A percentile compares a stretch with the other conserved stretches of the same genome.
Evolutionary conservation across 30 jellyfish, hydroid and myxozoan genomes (phyloP).

Genomic region (Morbakka virulenta): DNA sequence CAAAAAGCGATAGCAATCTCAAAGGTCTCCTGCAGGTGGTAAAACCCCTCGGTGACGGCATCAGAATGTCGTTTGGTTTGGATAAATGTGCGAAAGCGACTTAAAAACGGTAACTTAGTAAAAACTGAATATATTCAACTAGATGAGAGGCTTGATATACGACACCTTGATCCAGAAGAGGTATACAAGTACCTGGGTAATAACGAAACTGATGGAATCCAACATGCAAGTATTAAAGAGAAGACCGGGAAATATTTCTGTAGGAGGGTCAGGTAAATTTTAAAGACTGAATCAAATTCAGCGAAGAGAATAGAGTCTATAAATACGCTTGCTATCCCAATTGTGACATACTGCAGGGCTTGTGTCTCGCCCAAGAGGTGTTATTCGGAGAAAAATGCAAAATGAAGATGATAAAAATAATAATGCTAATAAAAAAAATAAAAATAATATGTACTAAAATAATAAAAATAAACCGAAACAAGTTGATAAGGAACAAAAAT

Average conservation of each 20-base stretch:
- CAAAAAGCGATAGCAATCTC: conserved; percentile 6
- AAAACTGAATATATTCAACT: neutral
- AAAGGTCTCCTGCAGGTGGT: conserved; percentile 18
- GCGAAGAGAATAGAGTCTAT: too few relatives aligned
- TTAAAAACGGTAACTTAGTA: neutral
- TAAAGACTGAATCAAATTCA: too few relatives aligned
- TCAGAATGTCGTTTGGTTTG: conserved; percentile 33
- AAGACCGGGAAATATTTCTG: conserved; percentile 9
- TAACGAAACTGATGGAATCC: conserved; percentile 20
- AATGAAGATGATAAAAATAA: too few relatives aligned
- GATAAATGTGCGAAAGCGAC: conserved; percentile 38
- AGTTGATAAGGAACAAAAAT: too few relatives aligned
- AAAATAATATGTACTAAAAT: too few relatives aligned
- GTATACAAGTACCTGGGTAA: conserved; percentile 17
- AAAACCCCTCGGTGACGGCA: conserved; percentile 26
- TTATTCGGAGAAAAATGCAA: too few relatives aligned
- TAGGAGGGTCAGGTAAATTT: conserved; percentile 7
- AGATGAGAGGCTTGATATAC: neutral
- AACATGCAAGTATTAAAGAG: conserved; percentile 21
- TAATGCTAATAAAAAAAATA: too few relatives aligned
- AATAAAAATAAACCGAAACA: too few relatives aligned
- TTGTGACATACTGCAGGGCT: too few relatives aligned
- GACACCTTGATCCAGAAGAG: conserved; percentile 28
- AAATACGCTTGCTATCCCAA: too few relatives aligned
- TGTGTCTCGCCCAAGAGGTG: too few relatives aligned